Evolutionary conservation across 92 coral and sea anemone genomes (phyloP), one percentile per base, ranked within the genome.

Genomic region (Porites rus): DNA sequence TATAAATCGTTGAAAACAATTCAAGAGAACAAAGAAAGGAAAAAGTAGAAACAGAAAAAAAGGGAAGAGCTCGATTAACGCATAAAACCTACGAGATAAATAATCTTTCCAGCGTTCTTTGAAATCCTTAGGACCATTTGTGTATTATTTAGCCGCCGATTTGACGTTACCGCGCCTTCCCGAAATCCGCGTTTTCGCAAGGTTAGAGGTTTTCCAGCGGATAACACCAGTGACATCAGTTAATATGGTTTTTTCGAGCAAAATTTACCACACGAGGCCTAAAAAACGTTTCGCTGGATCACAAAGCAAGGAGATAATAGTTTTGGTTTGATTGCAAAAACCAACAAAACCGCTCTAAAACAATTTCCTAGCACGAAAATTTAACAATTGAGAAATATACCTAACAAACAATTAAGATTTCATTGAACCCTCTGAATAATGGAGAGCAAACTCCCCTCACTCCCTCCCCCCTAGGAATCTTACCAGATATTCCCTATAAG

Each of bases 381-480:
- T 58, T 22, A 59, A 76, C 65, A 76, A 76, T 60, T 28, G 52
- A 76, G 52, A 76, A 73, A 59, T 8, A 24, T 58, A 5, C 46
- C 46, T 60, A 76, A 54, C 66, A 21, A 50, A 61, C 12, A 62
- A 78, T 17, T 69, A 69, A 1, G n/a, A 56, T 9, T 70, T 12
- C 1, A 51, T 46, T 65, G 10, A 65, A 13, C 51, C 6, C 38
- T 75, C 13, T 8, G 1, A 56, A 38, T 38, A 68, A 0, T 68
- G 60, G 4, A 73, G 11, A 59, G 12, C 61, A n/a, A 14, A 73
- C 19, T 8, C 8, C 50, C 61, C 28, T 17, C 53, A 5, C 24
- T 28, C 13, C 63, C 63, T 11, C 63, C 63, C 3, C 46, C 46
- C 46, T 38, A 0, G 6, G 46, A 38, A 38, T 38, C 46, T 38